A percentile compares a stretch with the other conserved stretches of the same genome.
phyloP scores from a whole-genome alignment of 2,888 invertebrate genomes.

The Thereva nobilitata region DNA sequence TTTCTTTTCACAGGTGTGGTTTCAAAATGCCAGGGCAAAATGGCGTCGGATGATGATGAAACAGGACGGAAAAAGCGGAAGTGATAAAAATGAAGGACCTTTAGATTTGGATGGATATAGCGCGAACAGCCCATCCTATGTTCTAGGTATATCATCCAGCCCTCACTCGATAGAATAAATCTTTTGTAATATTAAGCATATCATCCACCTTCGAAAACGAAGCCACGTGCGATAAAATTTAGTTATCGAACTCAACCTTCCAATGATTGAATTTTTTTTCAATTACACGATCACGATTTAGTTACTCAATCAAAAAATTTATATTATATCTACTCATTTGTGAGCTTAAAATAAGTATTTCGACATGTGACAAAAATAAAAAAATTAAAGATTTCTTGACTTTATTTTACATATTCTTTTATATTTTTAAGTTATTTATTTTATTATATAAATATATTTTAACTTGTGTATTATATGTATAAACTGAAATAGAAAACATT shows the following conservation, averaged over 20 bases:
- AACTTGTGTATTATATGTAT: conserved; percentile 34
- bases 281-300: no score
- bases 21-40: conserved; percentile 98
- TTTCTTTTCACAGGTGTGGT: conserved; percentile 83
- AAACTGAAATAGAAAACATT: conserved; percentile 24
- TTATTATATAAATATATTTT: conserved; percentile 27
- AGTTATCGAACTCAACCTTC: no score
- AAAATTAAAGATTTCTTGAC: neutral
- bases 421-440: conserved; percentile 32
- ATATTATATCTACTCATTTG: no score
- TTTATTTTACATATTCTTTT: conserved; percentile 28
- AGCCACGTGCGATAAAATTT: neutral
- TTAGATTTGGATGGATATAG: conserved; percentile 58
- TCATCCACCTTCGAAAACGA: neutral
- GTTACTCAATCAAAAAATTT: no score
- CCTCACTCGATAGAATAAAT: conserved; percentile 55
- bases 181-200: conserved; percentile 34
- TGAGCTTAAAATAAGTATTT: no score
- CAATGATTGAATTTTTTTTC: no score
- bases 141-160: conserved; percentile 55
- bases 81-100: conserved; percentile 57
- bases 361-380: no score
- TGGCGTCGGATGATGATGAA: conserved; percentile 94
- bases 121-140: conserved; percentile 58
- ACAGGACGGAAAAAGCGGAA: conserved; percentile 67